phyloP scores from a whole-genome alignment of 1,140 invertebrate genomes.

The Diprion similis region DNA sequence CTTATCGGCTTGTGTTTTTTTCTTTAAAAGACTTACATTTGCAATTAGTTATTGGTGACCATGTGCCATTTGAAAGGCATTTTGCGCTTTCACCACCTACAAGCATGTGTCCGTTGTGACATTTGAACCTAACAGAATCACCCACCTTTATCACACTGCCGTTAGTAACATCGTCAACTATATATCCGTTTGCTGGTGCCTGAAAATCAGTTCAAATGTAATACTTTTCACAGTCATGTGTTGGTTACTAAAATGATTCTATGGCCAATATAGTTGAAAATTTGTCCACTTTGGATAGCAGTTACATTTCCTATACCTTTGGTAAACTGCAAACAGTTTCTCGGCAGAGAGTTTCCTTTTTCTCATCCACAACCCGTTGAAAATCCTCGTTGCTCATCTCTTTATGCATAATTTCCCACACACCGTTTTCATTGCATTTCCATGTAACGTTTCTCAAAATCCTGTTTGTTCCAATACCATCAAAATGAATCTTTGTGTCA shows the following conservation, averaged over 20 bases:
- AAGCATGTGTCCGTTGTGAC: conserved; percentile 53
- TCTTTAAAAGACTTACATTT: conserved; percentile 40
- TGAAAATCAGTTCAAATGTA: conserved; percentile 11
- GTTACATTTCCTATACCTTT: conserved; percentile 28
- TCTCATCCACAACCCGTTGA: conserved; percentile 20
- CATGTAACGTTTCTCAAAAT: conserved; percentile 35
- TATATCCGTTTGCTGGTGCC: conserved; percentile 52
- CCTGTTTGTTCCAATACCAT: not conserved
- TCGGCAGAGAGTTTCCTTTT: conserved; percentile 27
- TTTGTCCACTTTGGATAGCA: conserved; percentile 16
- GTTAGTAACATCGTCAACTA: conserved; percentile 37
- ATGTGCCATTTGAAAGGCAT: conserved; percentile 58
- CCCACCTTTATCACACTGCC: conserved; percentile 25
- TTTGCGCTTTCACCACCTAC: conserved; percentile 45
- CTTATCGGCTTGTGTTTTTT: conserved; percentile 10
- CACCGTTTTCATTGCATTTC: conserved; percentile 36
- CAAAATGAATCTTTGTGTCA: conserved; percentile 20
- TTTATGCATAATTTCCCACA: conserved; percentile 32
- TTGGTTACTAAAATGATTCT: not conserved
- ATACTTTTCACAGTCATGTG: too few relatives aligned
- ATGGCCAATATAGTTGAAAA: not conserved
- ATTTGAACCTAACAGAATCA: conserved; percentile 52
- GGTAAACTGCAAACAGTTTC: conserved; percentile 22
- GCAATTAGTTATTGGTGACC: conserved; percentile 57
- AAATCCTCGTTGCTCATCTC: conserved; percentile 20